Evolutionary conservation across 2,797 vertebrate species (phyloP), one percentile per base, ranked within the genome.

Genomic region (Perodicticus potto): DNA sequence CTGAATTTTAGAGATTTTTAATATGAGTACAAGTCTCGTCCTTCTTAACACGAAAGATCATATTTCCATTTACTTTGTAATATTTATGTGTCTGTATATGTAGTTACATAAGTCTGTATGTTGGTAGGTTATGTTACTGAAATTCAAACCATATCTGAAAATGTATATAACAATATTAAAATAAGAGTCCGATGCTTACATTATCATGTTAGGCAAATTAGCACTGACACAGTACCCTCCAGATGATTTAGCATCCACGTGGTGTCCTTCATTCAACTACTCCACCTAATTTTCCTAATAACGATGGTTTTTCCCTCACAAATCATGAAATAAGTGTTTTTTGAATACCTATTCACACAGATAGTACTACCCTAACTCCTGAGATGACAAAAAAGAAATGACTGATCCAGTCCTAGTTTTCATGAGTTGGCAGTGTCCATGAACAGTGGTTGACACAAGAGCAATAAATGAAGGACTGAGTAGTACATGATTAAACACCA

Each of bases 1-100:
- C 34, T 70, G 14, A 83, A 87, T 91, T 91, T 95, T 34, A 69
- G 67, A 85, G 25, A 65, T n/a, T 67, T 72, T 72, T 40, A 77
- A 86, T 57, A 20, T 63, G 63, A 89, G 9, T 34, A 61, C 6
- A 82, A 59, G 23, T 61, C 32, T 89, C n/a, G 7, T 80, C 22
- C 29, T 83, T 13, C 37, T 70, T 91, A 72, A 76, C 37, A 89
- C 19, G 27, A 78, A 78, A 86, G 77, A 63, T 8, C 7, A 6
- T 22, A 53, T 57, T 80, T 80, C 23, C n/a, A 32, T 40, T 83
- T 67, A 81, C 55, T 88, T 93, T 61, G 27, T 76, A 82, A 17
- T 72, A 49, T 74, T 37, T 77, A 89, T 40, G 72, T 45, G 29
- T n/a, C 34, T 74, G 72, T 45, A n/a, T 29, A 53, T 74, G 43